Evolutionary conservation across 2,113 vertebrate genomes (phyloP), one percentile per base, ranked within the genome.

Genomic region (Lepisosteus oculatus): DNA sequence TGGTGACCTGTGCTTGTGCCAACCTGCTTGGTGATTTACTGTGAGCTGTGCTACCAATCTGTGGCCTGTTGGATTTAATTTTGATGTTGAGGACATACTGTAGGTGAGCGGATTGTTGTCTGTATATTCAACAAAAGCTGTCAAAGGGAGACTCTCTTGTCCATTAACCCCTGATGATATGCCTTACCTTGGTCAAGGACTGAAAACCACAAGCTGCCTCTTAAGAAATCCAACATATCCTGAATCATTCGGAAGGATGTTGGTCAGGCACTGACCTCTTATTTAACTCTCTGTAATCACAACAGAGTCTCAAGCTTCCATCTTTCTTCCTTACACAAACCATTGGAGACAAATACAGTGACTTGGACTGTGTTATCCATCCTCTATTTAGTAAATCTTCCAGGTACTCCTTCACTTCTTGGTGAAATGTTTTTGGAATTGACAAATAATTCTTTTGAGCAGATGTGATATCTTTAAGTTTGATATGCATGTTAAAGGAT

Each of bases 251-350:
- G 42, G 3, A 68, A 3, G 66, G 66, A 17, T 68, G 44, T 0
- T 41, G n/a, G 41, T 69, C 67, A 54, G 67, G 67, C 29, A 69
- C 67, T 13, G 6, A 14, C 67, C 55, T 69, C 47, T 8, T 69
- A 29, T 29, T 29, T 4, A 69, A n/a, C n/a, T 54, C 44, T 9
- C 11, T 11, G 47, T 56, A 69, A 9, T 69, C 67, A 55, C 43
- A 54, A n/a, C 67, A 69, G 15, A 69, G 67, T 9, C 44, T n/a
- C 47, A 51, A 14, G 9, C 5, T 55, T 2, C 67, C 67, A 1
- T 55, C 67, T n/a, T 69, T 69, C 67, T 69, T 69, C 67, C 67
- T 69, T 11, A 69, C 67, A 57, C 67, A 55, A 4, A 51, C 67
- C 8, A 69, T 6, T 1, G 0, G 6, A 3, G 67, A 47, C 0